Evolutionary conservation across 2,888 invertebrate species (phyloP).

Genomic region (Aplocera efformata): DNA sequence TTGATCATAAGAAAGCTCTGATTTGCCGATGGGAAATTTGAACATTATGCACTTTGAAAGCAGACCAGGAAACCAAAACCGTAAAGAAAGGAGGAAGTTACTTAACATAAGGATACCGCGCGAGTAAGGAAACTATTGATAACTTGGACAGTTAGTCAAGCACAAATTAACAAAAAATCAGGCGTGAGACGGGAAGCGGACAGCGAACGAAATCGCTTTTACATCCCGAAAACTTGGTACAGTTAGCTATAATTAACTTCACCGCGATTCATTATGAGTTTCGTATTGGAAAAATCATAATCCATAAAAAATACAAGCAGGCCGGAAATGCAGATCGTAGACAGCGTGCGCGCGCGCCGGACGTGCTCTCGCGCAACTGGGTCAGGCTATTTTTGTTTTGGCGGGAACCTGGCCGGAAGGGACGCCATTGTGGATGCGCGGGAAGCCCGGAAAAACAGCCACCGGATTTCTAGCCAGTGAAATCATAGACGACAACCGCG

Average conservation of each 20-base stretch:
- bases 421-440: slow-evolving; percentile 76
- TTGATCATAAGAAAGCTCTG: not conserved
- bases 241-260: slow-evolving; percentile 40
- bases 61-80: slow-evolving; percentile 19
- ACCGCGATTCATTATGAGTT: slow-evolving; percentile 40
- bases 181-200: slow-evolving; percentile 29
- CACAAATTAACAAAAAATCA: slow-evolving; percentile 15
- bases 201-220: slow-evolving; percentile 25
- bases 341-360: slow-evolving; percentile 58
- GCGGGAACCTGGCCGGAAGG: slow-evolving; percentile 79
- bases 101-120: slow-evolving; percentile 22
- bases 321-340: slow-evolving; percentile 76
- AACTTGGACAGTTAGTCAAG: slow-evolving; percentile 25
- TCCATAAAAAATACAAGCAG: slow-evolving; percentile 71
- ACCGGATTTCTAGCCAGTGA: slow-evolving; percentile 76
- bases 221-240: slow-evolving; percentile 29
- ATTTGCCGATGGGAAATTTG: slow-evolving; percentile 1
- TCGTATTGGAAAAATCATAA: slow-evolving; percentile 61
- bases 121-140: slow-evolving; percentile 23
- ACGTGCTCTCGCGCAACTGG: slow-evolving; percentile 71
- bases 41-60: slow-evolving; percentile 3
- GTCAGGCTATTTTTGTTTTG: slow-evolving; percentile 80
- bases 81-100: slow-evolving; percentile 11
- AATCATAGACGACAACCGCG: slow-evolving; percentile 58
- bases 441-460: slow-evolving; percentile 76